phyloP scores from a whole-genome alignment of 1,140 invertebrate species.

The Doryteuthis pealeii region DNA sequence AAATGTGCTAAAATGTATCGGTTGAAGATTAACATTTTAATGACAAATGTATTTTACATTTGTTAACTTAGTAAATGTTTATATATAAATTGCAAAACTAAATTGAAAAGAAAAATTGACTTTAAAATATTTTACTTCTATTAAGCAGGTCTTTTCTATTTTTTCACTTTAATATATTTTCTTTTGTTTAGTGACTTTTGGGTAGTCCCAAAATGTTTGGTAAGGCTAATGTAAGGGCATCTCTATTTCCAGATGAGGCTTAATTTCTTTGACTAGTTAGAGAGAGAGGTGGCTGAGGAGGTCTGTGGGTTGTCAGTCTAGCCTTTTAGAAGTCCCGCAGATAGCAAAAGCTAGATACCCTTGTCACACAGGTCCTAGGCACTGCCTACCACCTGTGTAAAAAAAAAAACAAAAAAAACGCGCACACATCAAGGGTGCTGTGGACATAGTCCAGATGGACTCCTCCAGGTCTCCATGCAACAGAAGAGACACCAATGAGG shows the following conservation, averaged over 20 bases:
- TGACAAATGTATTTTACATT: too few species aligned
- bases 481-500: not conserved
- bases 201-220: not conserved
- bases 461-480: not conserved
- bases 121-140: too few species aligned
- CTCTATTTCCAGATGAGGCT: slow-evolving; percentile 15
- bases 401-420: not conserved
- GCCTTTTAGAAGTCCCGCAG: not conserved
- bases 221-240: slow-evolving; percentile 13
- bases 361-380: not conserved
- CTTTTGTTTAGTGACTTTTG: too few species aligned
- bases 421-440: too few species aligned
- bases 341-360: not conserved
- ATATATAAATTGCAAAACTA: too few species aligned
- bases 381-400: not conserved
- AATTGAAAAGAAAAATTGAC: too few species aligned
- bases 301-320: not conserved
- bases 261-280: slow-evolving; percentile 12
- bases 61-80: too few species aligned
- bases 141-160: too few species aligned
- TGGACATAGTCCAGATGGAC: not conserved
- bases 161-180: too few species aligned
- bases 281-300: slow-evolving; percentile 2
- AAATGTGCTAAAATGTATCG: too few species aligned
- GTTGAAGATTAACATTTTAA: too few species aligned